Evolutionary conservation across 2,888 invertebrate genomes (phyloP).

Genomic region (Caenorhabditis zanzibari): DNA sequence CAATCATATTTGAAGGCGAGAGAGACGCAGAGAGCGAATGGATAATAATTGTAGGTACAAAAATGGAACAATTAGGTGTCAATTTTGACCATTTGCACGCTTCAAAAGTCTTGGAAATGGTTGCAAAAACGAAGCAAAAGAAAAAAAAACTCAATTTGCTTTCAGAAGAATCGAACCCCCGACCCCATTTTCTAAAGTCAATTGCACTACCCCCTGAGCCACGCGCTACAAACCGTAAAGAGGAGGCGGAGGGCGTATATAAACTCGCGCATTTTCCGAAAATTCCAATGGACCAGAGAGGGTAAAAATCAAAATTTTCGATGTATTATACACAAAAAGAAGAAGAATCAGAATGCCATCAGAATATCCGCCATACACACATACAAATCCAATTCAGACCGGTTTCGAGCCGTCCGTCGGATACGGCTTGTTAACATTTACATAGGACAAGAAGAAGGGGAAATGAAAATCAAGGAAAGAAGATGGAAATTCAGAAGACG

Average conservation of each 20-base stretch:
- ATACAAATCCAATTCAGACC: conserved; percentile 41
- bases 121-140: neutral
- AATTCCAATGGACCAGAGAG: neutral
- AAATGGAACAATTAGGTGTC: neutral
- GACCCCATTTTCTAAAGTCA: neutral
- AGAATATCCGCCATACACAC: no score
- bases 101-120: neutral
- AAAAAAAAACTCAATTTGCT: neutral
- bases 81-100: neutral
- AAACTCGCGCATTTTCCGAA: neutral
- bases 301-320: neutral
- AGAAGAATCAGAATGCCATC: neutral
- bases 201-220: neutral
- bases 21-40: neutral
- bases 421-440: conserved; percentile 63
- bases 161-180: neutral
- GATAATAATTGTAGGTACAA: no score
- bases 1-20: neutral
- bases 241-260: neutral
- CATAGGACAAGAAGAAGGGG: conserved; percentile 24
- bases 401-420: conserved; percentile 54
- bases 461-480: neutral
- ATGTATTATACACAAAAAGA: neutral
- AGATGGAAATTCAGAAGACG: conserved; percentile 6
- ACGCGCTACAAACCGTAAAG: neutral